These are phyloP conservation scores for Crocuta crocuta DNA, from an alignment of 2,113 vertebrate genomes.

Conservation along the genomic window DNA sequence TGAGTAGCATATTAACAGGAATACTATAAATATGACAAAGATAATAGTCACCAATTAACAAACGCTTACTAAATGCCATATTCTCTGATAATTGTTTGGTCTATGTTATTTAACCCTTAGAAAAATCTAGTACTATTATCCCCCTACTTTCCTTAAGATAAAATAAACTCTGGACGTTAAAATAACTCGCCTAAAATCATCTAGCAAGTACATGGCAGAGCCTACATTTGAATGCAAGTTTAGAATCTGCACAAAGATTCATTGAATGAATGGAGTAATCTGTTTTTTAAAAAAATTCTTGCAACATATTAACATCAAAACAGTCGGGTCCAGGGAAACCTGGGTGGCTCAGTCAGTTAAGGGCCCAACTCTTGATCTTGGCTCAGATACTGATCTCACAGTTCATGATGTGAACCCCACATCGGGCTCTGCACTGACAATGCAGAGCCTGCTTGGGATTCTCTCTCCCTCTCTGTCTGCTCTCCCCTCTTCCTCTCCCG, in stretches of 20 bases:
- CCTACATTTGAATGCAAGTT: conserved; percentile 38
- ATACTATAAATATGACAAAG: conserved; percentile 40
- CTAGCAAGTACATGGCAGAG: not conserved
- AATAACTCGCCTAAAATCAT: conserved; percentile 40
- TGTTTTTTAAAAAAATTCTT: not conserved
- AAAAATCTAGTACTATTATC: conserved; percentile 10
- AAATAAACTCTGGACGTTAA: conserved; percentile 49
- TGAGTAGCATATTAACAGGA: conserved; percentile 10
- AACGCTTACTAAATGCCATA: conserved; percentile 30
- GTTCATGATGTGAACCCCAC: too few relatives aligned
- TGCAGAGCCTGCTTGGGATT: too few relatives aligned
- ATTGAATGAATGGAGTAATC: conserved; percentile 33
- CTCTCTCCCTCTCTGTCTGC: too few relatives aligned
- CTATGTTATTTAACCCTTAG: conserved; percentile 23
- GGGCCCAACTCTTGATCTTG: too few relatives aligned
- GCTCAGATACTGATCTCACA: too few relatives aligned
- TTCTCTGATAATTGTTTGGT: not conserved
- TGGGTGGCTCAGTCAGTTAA: too few relatives aligned
- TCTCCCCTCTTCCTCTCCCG: too few relatives aligned
- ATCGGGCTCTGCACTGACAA: too few relatives aligned
- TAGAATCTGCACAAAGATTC: conserved; percentile 28
- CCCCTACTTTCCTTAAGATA: not conserved
- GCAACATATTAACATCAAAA: not conserved
- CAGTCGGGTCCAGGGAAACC: not conserved
- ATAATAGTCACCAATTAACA: conserved; percentile 43